Evolutionary conservation across 2,888 invertebrate species (phyloP).

Genomic region (Aspidapion aeneum): DNA sequence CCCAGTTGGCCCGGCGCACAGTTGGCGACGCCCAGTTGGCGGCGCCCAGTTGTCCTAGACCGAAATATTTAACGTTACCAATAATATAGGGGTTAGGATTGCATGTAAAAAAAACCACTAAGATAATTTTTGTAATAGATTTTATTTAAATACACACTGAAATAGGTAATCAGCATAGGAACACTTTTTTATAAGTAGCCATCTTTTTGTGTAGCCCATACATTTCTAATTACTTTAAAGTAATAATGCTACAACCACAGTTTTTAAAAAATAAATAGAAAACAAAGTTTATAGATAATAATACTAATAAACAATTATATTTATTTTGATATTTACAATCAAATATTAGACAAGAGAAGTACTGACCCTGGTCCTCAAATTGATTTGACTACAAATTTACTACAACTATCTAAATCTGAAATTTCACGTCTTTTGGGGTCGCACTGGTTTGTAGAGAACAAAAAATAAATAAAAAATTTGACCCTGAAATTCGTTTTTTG

Average conservation of each 20-base stretch:
- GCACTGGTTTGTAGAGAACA: background rate
- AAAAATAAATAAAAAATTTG: slow-evolving; percentile 8
- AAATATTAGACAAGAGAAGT: slow-evolving; percentile 1
- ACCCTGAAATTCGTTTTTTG: slow-evolving; percentile 25
- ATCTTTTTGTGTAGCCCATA: slow-evolving; percentile 42
- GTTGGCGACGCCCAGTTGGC: too few relatives aligned
- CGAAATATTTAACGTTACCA: too few relatives aligned
- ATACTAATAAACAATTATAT: slow-evolving; percentile 28
- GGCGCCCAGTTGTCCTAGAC: too few relatives aligned
- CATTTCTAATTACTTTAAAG: slow-evolving; percentile 25
- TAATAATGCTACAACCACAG: slow-evolving; percentile 45
- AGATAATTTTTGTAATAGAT: slow-evolving; percentile 41
- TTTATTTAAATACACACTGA: slow-evolving; percentile 48
- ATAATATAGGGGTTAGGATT: too few relatives aligned
- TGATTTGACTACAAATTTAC: background rate
- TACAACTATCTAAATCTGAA: background rate
- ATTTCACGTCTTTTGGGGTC: background rate
- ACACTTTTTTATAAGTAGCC: slow-evolving; percentile 44
- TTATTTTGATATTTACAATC: slow-evolving; percentile 4
- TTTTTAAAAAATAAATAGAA: slow-evolving; percentile 35
- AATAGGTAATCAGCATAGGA: slow-evolving; percentile 48
- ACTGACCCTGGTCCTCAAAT: slow-evolving; percentile 26
- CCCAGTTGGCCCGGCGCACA: too few relatives aligned
- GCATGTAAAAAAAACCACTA: background rate
- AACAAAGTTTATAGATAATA: slow-evolving; percentile 45